A percentile compares a stretch with the other conserved stretches of the same genome.
These are phyloP conservation scores for Myripristis jacobus DNA, from an alignment of 2,797 vertebrate species.

Conservation along the genomic window DNA sequence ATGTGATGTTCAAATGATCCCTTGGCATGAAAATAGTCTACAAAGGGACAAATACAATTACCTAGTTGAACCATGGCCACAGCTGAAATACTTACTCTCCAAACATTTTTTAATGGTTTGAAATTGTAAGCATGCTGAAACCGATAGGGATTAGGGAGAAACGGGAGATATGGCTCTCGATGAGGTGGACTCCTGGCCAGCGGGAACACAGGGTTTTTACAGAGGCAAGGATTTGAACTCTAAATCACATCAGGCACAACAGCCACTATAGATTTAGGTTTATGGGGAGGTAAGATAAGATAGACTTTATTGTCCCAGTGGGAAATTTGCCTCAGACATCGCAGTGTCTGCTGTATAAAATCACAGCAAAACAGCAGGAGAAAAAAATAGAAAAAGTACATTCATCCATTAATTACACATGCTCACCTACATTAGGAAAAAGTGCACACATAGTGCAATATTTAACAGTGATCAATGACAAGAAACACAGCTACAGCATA, in stretches of 20 bases:
- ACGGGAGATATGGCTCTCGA: background rate
- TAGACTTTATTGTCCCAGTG: too few relatives aligned
- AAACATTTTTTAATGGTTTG: background rate
- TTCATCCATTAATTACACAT: too few relatives aligned
- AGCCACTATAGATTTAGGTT: conserved; percentile 17
- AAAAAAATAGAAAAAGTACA: too few relatives aligned
- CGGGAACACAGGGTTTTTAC: conserved; percentile 2
- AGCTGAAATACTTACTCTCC: conserved; percentile 9
- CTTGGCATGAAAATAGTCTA: background rate
- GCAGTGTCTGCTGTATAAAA: too few relatives aligned
- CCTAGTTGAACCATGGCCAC: conserved; percentile 1
- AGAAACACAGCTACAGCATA: too few relatives aligned
- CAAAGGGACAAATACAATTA: conserved; percentile 18
- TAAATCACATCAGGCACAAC: conserved; percentile 11
- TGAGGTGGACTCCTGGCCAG: background rate
- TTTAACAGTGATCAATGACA: too few relatives aligned
- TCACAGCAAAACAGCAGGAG: too few relatives aligned
- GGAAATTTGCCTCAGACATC: too few relatives aligned
- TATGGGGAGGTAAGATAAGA: conserved; percentile 26
- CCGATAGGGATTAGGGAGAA: background rate
- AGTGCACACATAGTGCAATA: too few relatives aligned
- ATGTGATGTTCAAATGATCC: background rate
- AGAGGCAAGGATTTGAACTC: conserved; percentile 5
- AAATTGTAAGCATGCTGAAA: background rate
- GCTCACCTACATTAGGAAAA: too few relatives aligned